Conservation (phyloP, 2,888 invertebrate species). For the Ophonus ardosiacus region DNA sequence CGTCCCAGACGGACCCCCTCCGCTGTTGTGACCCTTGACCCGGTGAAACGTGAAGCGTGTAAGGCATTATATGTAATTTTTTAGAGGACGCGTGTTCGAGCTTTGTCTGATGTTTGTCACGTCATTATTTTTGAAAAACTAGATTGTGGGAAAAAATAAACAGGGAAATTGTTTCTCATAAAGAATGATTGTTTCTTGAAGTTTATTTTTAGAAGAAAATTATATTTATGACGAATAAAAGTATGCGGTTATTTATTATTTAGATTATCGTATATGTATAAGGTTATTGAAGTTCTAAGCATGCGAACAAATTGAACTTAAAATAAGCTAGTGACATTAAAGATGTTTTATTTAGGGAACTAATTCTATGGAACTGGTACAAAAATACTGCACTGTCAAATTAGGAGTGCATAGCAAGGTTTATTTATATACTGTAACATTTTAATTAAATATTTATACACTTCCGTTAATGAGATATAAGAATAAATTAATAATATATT, state of each 20-base stretch:
- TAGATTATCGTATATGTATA: neutral
- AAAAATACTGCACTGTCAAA: neutral
- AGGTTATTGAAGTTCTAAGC: neutral
- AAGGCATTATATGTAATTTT: constrained; percentile 49
- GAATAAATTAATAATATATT: too few species aligned
- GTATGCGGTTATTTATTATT: neutral
- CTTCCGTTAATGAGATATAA: too few species aligned
- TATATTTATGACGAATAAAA: neutral
- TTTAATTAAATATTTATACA: too few species aligned
- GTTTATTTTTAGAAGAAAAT: constrained; percentile 16
- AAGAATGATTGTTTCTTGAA: neutral
- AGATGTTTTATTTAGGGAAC: neutral
- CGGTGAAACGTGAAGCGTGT: constrained; percentile 8
- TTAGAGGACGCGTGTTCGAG: constrained; percentile 35
- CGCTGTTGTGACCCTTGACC: constrained; percentile 9
- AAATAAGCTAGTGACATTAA: constrained; percentile 24
- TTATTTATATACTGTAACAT: constrained; percentile 1
- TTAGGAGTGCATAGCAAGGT: neutral
- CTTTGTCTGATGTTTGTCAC: constrained; percentile 8
- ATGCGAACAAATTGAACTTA: neutral
- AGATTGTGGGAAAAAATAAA: neutral
- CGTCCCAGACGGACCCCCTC: neutral
- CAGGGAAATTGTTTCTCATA: constrained; percentile 17
- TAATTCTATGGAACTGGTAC: neutral
- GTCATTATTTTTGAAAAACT: constrained; percentile 33